Conservation (phyloP, 2,113 vertebrate species). For the Aphelocoma coerulescens region DNA sequence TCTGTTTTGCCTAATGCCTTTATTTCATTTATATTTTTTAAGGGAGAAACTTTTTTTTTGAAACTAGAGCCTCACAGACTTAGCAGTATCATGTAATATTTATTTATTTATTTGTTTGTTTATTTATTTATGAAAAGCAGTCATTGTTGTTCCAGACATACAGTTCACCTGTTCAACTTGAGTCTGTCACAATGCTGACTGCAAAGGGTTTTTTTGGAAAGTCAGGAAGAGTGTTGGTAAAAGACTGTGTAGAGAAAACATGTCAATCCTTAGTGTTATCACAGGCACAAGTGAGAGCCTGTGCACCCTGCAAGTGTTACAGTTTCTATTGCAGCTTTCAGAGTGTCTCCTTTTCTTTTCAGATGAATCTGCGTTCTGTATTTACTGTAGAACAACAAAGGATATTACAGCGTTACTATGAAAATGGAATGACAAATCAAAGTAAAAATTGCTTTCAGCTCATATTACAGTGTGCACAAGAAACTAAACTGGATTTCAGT, state of each 20-base stretch:
- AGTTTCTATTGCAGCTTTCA: slow-evolving; percentile 68
- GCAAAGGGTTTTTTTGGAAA: background rate
- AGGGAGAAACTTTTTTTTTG: background rate
- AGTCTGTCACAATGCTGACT: background rate
- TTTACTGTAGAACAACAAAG: slow-evolving; percentile 97
- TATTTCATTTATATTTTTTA: background rate
- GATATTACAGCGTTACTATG: slow-evolving; percentile 96
- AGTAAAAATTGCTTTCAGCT: slow-evolving; percentile 99
- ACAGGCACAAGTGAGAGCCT: slow-evolving; percentile 5
- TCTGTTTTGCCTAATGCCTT: background rate
- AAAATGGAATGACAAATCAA: slow-evolving; percentile 99
- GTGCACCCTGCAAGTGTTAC: slow-evolving; percentile 40
- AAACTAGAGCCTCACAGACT: background rate
- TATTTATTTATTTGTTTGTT: background rate
- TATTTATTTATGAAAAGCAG: background rate
- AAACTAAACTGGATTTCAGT: slow-evolving; percentile 98
- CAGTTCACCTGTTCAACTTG: background rate
- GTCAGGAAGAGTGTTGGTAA: background rate
- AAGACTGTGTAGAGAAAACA: background rate
- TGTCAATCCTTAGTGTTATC: background rate
- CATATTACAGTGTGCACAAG: slow-evolving; percentile 97
- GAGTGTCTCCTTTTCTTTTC: slow-evolving; percentile 77
- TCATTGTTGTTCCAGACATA: background rate
- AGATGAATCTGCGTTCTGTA: slow-evolving; percentile 99
- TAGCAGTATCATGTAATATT: background rate